A percentile compares a stretch with the other conserved stretches of the same genome.
These are phyloP conservation scores for Drosophila kuntzei DNA, from an alignment of 2,888 invertebrate genomes.

Conservation along the genomic window DNA sequence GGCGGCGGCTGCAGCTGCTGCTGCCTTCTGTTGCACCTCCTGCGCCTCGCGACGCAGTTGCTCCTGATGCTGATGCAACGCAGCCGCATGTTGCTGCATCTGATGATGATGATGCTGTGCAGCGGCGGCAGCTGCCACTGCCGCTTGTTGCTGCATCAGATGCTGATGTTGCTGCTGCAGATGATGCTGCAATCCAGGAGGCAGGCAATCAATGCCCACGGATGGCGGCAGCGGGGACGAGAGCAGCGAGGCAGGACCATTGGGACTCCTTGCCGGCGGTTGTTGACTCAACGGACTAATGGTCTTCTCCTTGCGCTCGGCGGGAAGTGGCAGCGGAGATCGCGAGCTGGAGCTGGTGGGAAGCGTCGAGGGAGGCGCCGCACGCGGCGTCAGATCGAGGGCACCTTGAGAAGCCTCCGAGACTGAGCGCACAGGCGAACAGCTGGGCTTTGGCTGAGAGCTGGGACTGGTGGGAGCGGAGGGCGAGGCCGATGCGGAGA, in stretches of 20 bases:
- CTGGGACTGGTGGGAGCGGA: constrained; percentile 83
- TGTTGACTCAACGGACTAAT: constrained; percentile 63
- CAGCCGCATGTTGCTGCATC: constrained; percentile 82
- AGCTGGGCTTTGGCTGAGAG: constrained; percentile 61
- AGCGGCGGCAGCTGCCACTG: constrained; percentile 80
- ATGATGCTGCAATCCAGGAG: constrained; percentile 82
- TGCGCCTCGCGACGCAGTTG: constrained; percentile 82
- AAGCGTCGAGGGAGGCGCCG: constrained; percentile 74
- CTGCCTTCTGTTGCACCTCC: constrained; percentile 83
- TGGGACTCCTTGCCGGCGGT: constrained; percentile 52
- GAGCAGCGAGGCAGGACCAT: constrained; percentile 46
- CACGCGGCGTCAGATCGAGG: constrained; percentile 87
- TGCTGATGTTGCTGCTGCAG: constrained; percentile 84
- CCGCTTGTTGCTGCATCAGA: constrained; percentile 82
- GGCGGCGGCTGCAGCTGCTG: constrained; percentile 55
- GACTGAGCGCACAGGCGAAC: constrained; percentile 84
- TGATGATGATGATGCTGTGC: constrained; percentile 83
- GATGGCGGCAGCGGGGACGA: constrained; percentile 67
- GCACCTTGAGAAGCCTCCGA: constrained; percentile 87
- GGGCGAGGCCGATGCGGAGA: constrained; percentile 64
- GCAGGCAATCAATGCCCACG: constrained; percentile 79
- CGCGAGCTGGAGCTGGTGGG: constrained; percentile 35
- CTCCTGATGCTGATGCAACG: constrained; percentile 81
- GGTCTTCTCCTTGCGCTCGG: constrained; percentile 58
- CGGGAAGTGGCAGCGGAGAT: constrained; percentile 59